Evolutionary conservation across 1,140 invertebrate species (phyloP).

Genomic region (Orussus abietinus): DNA sequence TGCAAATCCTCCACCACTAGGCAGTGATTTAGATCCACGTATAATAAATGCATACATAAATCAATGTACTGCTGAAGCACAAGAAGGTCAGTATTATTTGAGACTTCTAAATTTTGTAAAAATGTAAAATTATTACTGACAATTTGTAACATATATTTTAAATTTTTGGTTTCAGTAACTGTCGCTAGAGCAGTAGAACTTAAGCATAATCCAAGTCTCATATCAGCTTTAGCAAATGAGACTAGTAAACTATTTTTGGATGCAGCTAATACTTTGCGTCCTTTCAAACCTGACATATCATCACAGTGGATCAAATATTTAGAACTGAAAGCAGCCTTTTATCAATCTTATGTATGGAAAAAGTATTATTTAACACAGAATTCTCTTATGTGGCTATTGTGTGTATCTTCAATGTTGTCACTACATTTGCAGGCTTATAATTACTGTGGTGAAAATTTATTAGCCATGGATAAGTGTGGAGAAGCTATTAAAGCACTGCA

Average conservation of each 20-base stretch:
- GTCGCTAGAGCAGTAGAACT: constrained; percentile 68
- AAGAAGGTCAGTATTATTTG: constrained; percentile 57
- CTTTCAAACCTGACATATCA: constrained; percentile 57
- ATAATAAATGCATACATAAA: constrained; percentile 64
- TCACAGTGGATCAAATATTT: constrained; percentile 69
- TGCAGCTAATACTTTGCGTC: constrained; percentile 59
- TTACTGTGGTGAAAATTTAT: constrained; percentile 63
- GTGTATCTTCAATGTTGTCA: constrained; percentile 5
- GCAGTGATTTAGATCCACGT: constrained; percentile 61
- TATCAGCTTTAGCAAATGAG: constrained; percentile 65
- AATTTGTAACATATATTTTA: constrained; percentile 2
- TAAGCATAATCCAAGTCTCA: constrained; percentile 63
- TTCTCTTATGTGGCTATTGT: background rate
- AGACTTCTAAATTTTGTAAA: constrained; percentile 3
- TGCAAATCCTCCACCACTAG: constrained; percentile 49
- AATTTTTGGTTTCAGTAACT: constrained; percentile 55
- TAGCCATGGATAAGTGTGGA: constrained; percentile 68
- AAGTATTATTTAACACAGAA: constrained; percentile 4
- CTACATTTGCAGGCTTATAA: constrained; percentile 58
- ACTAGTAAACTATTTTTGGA: constrained; percentile 63
- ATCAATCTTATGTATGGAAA: constrained; percentile 61
- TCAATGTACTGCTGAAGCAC: constrained; percentile 70
- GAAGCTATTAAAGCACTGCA: constrained; percentile 64
- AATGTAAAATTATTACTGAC: constrained; percentile 1
- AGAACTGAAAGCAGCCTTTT: constrained; percentile 64